Evolutionary conservation across 2,113 vertebrate genomes (phyloP).

Genomic region (Otocyon megalotis): DNA sequence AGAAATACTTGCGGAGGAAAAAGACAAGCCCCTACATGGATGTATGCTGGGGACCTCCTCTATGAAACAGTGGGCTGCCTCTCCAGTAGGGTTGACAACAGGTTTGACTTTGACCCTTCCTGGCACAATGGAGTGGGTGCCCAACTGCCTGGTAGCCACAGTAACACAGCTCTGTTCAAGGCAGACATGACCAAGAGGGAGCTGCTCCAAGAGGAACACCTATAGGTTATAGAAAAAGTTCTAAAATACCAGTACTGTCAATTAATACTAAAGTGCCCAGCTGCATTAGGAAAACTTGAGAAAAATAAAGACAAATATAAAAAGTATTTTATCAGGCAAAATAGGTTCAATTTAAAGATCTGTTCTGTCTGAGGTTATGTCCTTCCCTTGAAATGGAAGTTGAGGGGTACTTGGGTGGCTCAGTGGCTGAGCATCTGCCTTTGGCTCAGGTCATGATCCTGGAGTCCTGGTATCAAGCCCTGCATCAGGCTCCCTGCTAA

Average conservation of each 20-base stretch:
- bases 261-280: neutral
- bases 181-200: neutral
- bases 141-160: neutral
- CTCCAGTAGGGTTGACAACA: neutral
- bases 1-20: neutral
- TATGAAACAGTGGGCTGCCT: neutral
- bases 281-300: neutral
- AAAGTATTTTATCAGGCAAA: neutral
- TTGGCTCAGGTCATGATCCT: too few relatives aligned
- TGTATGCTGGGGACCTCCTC: too few relatives aligned
- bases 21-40: neutral
- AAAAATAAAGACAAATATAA: neutral
- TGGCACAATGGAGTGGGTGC: too few relatives aligned
- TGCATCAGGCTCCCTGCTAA: too few relatives aligned
- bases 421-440: too few relatives aligned
- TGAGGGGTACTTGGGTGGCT: neutral
- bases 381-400: neutral
- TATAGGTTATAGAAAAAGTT: neutral
- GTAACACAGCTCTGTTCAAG: neutral
- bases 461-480: too few relatives aligned
- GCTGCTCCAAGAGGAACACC: too few relatives aligned
- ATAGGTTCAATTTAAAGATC: neutral
- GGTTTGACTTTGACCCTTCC: neutral
- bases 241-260: neutral
- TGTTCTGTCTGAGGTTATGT: neutral